Evolutionary conservation across 92 coral and sea anemone species (phyloP), one percentile per base, ranked within the genome.

Genomic region (Desmophyllum pertusum): DNA sequence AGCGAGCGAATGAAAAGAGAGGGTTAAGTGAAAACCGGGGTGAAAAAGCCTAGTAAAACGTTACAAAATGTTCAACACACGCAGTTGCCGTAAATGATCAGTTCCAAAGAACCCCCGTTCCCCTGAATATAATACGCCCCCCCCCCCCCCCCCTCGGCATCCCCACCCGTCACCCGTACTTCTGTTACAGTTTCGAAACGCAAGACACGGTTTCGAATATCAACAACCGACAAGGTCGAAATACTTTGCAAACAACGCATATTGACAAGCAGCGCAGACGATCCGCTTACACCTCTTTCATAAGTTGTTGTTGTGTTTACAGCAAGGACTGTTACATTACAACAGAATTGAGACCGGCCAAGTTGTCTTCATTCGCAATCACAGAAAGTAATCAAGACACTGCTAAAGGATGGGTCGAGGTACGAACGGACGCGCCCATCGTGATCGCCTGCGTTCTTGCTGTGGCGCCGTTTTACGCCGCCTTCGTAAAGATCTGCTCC

Each of bases 401-500:
- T 23, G 77, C 1, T 29, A 29, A 29, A 67, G 10, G 35, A 82
- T 82, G 86, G 86, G 79, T n/a, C 59, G 78, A 27, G 39, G 70
- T 55, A 17, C 29, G 23, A 33, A 35, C 29, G 33, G 29, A 42
- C 63, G 9, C 2, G 53, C 35, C 38, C 73, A 31, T 45, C n/a
- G n/a, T n/a, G n/a, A n/a, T n/a, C 72, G 66, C 30, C 2, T 68
- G 10, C 84, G 84, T 31, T 84, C 87, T 9, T 84, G 81, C 42
- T 84, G 87, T 19, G 45, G 88, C 10, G 88, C 67, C 18, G 85
- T 90, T 59, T 77, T 61, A 38, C 81, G 88, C 25, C 88, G 80
- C 23, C 51, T 95, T 69, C 91, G 92, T 40, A 86, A 86, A 62
- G 95, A 95, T 70, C 62, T 95, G 17, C 92, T 95, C 50, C 85